Percentiles rank a stretch among this genome's conserved stretches.
These are phyloP conservation scores for Beroe forskalii DNA, from an alignment of 37 sponge, comb jelly and placozoan genomes.

Conservation along the genomic window DNA sequence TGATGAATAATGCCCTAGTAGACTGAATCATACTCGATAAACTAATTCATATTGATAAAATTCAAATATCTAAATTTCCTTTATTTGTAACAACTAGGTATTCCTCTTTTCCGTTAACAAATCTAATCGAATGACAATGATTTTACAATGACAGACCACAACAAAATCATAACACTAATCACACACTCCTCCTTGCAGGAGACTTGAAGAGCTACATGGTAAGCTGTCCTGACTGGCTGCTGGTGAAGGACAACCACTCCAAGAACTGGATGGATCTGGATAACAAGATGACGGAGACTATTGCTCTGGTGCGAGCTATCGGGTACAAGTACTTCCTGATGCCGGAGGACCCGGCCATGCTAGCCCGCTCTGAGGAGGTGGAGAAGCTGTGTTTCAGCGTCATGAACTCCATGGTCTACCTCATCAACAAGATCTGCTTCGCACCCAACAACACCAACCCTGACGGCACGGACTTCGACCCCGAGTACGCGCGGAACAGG, in stretches of 20 bases:
- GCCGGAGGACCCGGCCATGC: conserved; percentile 6
- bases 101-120: no score
- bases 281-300: conserved; percentile 49
- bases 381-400: conserved; percentile 34
- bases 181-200: no score
- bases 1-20: no score
- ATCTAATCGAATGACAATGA: no score
- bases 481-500: background rate
- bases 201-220: conserved; percentile 22
- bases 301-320: conserved; percentile 16
- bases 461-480: background rate
- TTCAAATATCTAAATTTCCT: no score
- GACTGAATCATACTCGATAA: no score
- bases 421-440: conserved; percentile 60
- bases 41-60: no score
- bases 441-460: conserved; percentile 42
- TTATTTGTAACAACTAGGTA: no score
- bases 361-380: background rate
- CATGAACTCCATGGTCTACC: conserved; percentile 53
- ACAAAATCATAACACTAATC: no score
- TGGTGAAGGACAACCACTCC: conserved; percentile 10
- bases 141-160: no score
- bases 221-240: conserved; percentile 12
- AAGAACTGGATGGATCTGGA: conserved; percentile 57
- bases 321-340: background rate